Evolutionary conservation across 1,140 invertebrate genomes (phyloP).

Genomic region (Lepeophtheirus salmonis): DNA sequence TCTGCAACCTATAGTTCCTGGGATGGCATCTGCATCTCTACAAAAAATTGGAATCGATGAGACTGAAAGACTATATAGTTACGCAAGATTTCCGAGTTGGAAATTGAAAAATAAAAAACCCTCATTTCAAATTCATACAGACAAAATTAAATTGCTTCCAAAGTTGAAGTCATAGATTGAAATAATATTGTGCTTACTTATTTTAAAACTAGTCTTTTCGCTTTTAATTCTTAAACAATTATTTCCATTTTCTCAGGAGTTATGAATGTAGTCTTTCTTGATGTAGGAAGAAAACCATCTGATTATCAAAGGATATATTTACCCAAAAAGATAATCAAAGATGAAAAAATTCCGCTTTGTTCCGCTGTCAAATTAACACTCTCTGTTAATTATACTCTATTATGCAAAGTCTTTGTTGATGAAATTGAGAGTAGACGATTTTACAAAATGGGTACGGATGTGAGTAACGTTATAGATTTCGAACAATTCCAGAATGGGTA

Average conservation of each 20-base stretch:
- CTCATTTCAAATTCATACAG: not conserved
- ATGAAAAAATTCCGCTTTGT: not conserved
- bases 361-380: not conserved
- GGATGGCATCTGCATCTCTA: constrained; percentile 38
- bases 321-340: not conserved
- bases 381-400: not conserved
- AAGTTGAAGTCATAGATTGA: not conserved
- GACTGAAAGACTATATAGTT: constrained; percentile 4
- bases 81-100: not conserved
- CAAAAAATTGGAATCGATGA: constrained; percentile 27
- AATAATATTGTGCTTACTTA: not conserved
- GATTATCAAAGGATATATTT: not conserved
- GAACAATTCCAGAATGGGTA: not conserved
- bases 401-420: not conserved
- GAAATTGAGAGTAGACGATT: not conserved
- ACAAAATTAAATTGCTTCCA: not conserved
- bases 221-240: not conserved
- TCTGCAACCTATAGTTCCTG: constrained; percentile 64
- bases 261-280: not conserved
- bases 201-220: not conserved
- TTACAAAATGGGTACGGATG: not conserved
- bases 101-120: not conserved
- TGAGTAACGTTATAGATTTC: not conserved
- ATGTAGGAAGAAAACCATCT: not conserved
- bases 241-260: not conserved